Evolutionary conservation across 2,113 vertebrate species (phyloP), one percentile per base, ranked within the genome.

Genomic region (Megaptera novaeangliae): DNA sequence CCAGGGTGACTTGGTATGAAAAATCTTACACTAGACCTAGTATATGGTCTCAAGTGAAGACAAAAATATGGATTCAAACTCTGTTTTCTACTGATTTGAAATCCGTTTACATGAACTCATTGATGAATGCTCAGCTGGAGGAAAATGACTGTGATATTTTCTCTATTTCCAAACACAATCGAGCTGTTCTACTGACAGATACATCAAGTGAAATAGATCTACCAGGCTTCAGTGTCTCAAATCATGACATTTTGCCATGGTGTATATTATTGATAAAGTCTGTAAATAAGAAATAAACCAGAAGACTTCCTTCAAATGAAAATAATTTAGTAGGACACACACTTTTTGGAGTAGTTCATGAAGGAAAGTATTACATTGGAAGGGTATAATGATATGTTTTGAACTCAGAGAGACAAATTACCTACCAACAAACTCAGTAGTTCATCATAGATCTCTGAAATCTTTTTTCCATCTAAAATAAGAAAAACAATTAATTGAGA

Each of bases 261-360:
- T 91, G 20, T 92, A 68, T 87, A 83, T 63, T 83, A 94, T n/a
- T 92, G 63, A 83, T 78, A 72, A 95, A 64, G 75, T 81, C 39
- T 90, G 2, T 52, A 87, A 91, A 75, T 88, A 72, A 86, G 6
- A 23, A 57, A 64, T 80, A 72, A 55, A 31, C 1, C n/a, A 91
- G 41, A 49, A 72, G 63, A 55, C 41, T 77, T 63, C 15, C 20
- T 93, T 84, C 59, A 88, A 69, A 88, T 85, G 31, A 88, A 91
- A 46, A 27, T 80, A 80, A 85, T 61, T 88, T 84, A 61, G 4
- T 29, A 41, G 25, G 3, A 63, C 8, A 36, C 0, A 18, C 52
- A 4, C 2, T 29, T 29, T 85, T 88, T 59, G 49, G 10, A 88
- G 44, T 86, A 86, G 13, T 81, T 92, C 17, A 9, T 69, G 7